phyloP scores from a whole-genome alignment of 2,797 vertebrate genomes.

The Cyclura pinguis region DNA sequence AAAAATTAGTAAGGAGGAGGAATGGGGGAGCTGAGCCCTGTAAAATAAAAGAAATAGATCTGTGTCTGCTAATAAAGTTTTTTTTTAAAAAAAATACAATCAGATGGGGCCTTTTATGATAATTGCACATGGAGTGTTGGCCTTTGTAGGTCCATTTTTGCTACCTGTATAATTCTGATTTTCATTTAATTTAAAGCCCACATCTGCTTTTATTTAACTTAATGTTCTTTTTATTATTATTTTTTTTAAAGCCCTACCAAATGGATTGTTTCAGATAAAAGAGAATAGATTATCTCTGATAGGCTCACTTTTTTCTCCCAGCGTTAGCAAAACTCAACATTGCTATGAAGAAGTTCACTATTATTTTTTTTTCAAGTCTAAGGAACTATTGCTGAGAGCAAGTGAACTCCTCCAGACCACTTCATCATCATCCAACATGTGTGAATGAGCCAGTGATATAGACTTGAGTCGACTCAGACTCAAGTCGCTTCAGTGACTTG shows the following conservation, averaged over 20 bases:
- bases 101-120: neutral
- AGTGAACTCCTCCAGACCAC: no score
- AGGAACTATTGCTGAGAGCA: neutral
- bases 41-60: slow-evolving; percentile 9
- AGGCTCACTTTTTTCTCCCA: neutral
- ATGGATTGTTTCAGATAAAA: neutral
- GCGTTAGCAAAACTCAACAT: neutral
- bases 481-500: no score
- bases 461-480: no score
- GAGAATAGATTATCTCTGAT: neutral
- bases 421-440: neutral
- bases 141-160: slow-evolving; percentile 12
- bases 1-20: slow-evolving; percentile 15
- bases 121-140: neutral
- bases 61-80: slow-evolving; percentile 7
- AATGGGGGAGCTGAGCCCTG: neutral
- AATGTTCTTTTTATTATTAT: neutral
- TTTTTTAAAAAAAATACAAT: neutral
- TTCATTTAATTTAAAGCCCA: neutral
- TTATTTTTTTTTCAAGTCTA: neutral
- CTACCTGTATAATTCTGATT: slow-evolving; percentile 22
- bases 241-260: neutral
- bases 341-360: neutral
- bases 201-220: slow-evolving; percentile 20
- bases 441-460: neutral